Evolutionary conservation across 2,888 invertebrate species (phyloP).

Genomic region (Ichneumoninae sp.): DNA sequence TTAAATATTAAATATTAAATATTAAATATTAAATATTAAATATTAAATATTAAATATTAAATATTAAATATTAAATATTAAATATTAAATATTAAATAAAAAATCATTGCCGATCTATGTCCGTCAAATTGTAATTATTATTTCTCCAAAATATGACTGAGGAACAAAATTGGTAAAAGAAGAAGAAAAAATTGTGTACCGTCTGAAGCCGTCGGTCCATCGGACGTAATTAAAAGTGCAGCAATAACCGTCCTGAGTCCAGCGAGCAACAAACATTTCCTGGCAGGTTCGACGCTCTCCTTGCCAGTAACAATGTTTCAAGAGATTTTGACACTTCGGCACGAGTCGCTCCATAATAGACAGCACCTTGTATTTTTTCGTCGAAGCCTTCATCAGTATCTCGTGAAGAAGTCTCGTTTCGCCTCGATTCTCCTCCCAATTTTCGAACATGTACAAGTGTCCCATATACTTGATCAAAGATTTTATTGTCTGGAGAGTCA

Average conservation of each 20-base stretch:
- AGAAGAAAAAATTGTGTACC: not conserved
- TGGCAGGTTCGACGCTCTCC: slow-evolving; percentile 83
- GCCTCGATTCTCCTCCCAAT: slow-evolving; percentile 47
- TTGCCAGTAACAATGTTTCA: slow-evolving; percentile 86
- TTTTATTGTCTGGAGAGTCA: slow-evolving; percentile 65
- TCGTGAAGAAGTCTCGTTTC: slow-evolving; percentile 63
- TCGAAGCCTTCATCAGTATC: slow-evolving; percentile 65
- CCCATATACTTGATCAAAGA: slow-evolving; percentile 76
- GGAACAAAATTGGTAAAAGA: too few species aligned
- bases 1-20: too few species aligned
- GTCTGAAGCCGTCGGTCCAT: slow-evolving; percentile 81
- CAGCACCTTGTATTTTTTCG: slow-evolving; percentile 60
- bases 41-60: too few species aligned
- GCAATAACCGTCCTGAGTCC: slow-evolving; percentile 87
- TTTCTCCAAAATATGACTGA: too few species aligned
- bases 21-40: too few species aligned
- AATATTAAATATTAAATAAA: too few species aligned
- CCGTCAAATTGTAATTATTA: too few species aligned
- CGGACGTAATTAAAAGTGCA: slow-evolving; percentile 87
- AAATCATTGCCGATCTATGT: too few species aligned
- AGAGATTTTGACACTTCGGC: slow-evolving; percentile 85
- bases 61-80: too few species aligned
- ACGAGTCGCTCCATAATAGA: slow-evolving; percentile 82
- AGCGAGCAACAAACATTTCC: slow-evolving; percentile 85
- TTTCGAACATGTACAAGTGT: slow-evolving; percentile 75